Evolutionary conservation across 2,113 vertebrate genomes (phyloP).

Genomic region (Hepsetus odoe): DNA sequence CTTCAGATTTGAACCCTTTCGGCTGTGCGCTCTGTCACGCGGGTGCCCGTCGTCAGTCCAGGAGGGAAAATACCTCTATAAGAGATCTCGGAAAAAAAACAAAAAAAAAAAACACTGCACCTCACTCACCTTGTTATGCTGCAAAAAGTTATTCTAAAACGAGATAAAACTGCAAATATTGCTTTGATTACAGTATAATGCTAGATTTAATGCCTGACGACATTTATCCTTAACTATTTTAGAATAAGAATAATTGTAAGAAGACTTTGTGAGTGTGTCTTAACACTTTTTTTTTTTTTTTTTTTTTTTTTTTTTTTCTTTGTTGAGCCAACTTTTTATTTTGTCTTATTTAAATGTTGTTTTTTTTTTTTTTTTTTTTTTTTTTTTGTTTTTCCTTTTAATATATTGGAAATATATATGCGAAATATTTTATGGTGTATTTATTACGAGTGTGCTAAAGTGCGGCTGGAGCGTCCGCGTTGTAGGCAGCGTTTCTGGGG

Average conservation of each 20-base stretch:
- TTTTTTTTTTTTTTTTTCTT: slow-evolving; percentile 61
- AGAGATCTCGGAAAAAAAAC: slow-evolving; percentile 78
- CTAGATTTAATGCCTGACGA: slow-evolving; percentile 82
- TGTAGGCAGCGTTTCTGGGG: slow-evolving; percentile 61
- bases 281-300: slow-evolving; percentile 71
- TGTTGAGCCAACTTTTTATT: slow-evolving; percentile 75
- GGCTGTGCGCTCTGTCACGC: slow-evolving; percentile 68
- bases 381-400: slow-evolving; percentile 63
- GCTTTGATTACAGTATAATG: slow-evolving; percentile 83
- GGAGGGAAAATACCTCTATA: slow-evolving; percentile 67
- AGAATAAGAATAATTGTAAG: slow-evolving; percentile 75
- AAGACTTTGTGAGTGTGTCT: slow-evolving; percentile 73
- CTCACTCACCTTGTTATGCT: slow-evolving; percentile 94
- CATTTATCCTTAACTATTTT: slow-evolving; percentile 81
- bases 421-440: slow-evolving; percentile 82
- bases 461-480: slow-evolving; percentile 72
- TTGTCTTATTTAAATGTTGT: slow-evolving; percentile 82
- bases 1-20: slow-evolving; percentile 32
- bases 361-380: no score
- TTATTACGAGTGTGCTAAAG: slow-evolving; percentile 76
- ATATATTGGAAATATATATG: slow-evolving; percentile 75
- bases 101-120: slow-evolving; percentile 85
- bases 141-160: slow-evolving; percentile 84
- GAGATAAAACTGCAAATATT: slow-evolving; percentile 80
- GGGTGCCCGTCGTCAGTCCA: slow-evolving; percentile 74